Conservation (phyloP, 2,888 invertebrate species). For the Cheilosia variabilis region DNA sequence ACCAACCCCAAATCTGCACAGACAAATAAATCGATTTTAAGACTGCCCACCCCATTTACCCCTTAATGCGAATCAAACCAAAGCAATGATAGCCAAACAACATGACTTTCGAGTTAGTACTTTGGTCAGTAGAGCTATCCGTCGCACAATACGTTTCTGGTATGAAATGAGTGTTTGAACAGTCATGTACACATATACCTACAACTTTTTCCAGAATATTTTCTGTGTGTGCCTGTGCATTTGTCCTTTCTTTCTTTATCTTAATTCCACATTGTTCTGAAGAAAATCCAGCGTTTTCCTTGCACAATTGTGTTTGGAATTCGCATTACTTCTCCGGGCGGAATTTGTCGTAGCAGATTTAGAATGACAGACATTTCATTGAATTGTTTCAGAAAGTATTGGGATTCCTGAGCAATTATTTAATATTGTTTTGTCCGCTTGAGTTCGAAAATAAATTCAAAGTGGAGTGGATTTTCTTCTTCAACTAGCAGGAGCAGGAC, state of each 20-base stretch:
- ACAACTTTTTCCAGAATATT: slow-evolving; percentile 42
- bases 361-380: slow-evolving; percentile 65
- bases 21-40: slow-evolving; percentile 55
- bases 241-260: slow-evolving; percentile 37
- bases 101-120: slow-evolving; percentile 34
- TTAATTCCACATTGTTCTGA: slow-evolving; percentile 39
- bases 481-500: background rate
- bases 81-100: slow-evolving; percentile 31
- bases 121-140: slow-evolving; percentile 23
- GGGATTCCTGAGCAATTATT: slow-evolving; percentile 64
- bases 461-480: slow-evolving; percentile 10
- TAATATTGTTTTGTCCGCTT: slow-evolving; percentile 55
- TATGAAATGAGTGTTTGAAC: slow-evolving; percentile 35
- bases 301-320: slow-evolving; percentile 55
- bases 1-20: background rate
- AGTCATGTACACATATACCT: slow-evolving; percentile 15
- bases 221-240: slow-evolving; percentile 17
- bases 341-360: slow-evolving; percentile 67
- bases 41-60: slow-evolving; percentile 31
- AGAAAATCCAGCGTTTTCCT: slow-evolving; percentile 50
- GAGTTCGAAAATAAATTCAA: slow-evolving; percentile 60
- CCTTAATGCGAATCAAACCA: slow-evolving; percentile 38
- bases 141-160: slow-evolving; percentile 8
- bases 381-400: slow-evolving; percentile 70
- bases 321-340: slow-evolving; percentile 59